A percentile compares a stretch with the other conserved stretches of the same genome.
Conservation (phyloP, 2,888 invertebrate genomes). For the Agelastica alni region DNA sequence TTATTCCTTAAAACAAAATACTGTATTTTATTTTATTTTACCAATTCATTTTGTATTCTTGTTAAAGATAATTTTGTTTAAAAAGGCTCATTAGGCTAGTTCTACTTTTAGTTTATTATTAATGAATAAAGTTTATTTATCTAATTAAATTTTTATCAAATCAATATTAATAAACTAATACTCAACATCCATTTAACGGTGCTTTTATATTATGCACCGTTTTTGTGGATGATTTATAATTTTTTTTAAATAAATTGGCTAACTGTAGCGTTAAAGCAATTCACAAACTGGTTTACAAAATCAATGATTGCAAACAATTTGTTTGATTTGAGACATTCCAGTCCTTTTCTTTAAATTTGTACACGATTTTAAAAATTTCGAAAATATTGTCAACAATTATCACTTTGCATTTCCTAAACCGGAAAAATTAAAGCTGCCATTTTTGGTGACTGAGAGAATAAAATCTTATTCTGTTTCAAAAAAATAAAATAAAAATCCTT, state of each 20-base stretch:
- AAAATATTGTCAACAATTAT: conserved; percentile 44
- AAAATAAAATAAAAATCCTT: neutral
- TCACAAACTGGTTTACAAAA: neutral
- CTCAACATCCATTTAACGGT: no score
- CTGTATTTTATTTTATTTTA: no score
- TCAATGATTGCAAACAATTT: neutral
- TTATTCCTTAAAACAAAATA: no score
- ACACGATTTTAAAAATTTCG: conserved; percentile 15
- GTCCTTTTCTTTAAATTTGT: conserved; percentile 16
- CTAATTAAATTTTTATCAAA: no score
- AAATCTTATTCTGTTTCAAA: neutral
- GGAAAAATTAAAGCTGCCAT: conserved; percentile 49
- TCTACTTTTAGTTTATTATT: no score
- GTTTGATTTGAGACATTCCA: conserved; percentile 11
- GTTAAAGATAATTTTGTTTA: no score
- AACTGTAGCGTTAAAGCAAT: neutral
- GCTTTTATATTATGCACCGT: no score
- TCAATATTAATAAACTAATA: no score
- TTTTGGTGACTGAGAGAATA: conserved; percentile 34
- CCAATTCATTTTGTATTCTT: no score
- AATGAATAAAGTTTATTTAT: no score
- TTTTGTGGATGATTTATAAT: no score
- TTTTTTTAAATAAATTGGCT: conserved; percentile 10
- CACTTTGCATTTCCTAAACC: conserved; percentile 35
- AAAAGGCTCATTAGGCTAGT: no score